A percentile compares a stretch with the other conserved stretches of the same genome.
Conservation (phyloP, 2,113 vertebrate genomes). For the Perca flavescens region DNA sequence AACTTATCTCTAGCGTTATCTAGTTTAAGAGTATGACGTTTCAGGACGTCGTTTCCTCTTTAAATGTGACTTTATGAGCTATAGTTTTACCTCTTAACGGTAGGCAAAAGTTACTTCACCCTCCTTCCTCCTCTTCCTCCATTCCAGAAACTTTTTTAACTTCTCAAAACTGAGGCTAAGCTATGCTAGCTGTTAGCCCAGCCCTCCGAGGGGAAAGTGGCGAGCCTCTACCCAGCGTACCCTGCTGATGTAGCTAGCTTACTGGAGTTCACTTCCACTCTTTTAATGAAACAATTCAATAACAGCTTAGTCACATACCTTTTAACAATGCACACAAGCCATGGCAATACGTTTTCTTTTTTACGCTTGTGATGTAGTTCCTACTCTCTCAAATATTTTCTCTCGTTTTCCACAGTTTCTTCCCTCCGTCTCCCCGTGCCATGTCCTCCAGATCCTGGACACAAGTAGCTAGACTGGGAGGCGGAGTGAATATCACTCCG, state of each 20-base stretch:
- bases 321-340: constrained; percentile 9
- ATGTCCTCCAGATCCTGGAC: constrained; percentile 77
- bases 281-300: neutral
- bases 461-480: constrained; percentile 76
- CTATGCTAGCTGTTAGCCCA: constrained; percentile 70
- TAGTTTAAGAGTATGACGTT: fast-evolving
- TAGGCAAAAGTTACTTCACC: neutral
- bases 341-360: constrained; percentile 18
- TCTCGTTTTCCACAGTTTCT: constrained; percentile 41
- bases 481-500: constrained; percentile 83
- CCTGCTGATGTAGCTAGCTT: constrained; percentile 50
- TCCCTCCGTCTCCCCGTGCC: constrained; percentile 63
- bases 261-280: constrained; percentile 22
- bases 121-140: constrained; percentile 41
- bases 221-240: constrained; percentile 54
- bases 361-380: constrained; percentile 3
- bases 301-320: constrained; percentile 65
- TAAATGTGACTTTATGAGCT: neutral
- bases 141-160: constrained; percentile 79
- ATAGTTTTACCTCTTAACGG: neutral
- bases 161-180: constrained; percentile 62
- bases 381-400: constrained; percentile 34
- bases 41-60: neutral
- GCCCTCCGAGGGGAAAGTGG: constrained; percentile 47
- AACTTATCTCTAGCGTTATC: too few relatives aligned